A percentile compares a stretch with the other conserved stretches of the same genome.
phyloP scores from a whole-genome alignment of 2,113 vertebrate species.

The Callipepla squamata region DNA sequence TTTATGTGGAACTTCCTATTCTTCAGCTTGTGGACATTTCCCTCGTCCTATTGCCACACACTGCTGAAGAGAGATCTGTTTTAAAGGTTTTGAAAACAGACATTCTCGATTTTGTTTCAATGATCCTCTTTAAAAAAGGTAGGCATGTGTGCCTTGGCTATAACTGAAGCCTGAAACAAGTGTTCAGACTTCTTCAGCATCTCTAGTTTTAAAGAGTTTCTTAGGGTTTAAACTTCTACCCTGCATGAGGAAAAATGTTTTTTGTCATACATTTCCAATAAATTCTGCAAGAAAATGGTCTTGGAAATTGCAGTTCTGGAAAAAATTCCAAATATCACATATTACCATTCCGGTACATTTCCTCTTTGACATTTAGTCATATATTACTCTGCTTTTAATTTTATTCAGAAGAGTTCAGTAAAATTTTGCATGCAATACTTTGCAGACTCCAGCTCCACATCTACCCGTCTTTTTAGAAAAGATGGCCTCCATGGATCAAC shows the following conservation, averaged over 20 bases:
- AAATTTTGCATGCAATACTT: background rate
- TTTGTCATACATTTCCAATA: background rate
- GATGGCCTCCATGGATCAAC: background rate
- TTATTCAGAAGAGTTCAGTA: background rate
- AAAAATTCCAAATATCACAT: background rate
- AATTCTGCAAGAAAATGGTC: background rate
- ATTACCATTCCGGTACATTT: background rate
- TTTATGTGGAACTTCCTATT: too few species aligned
- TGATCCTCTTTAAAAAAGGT: background rate
- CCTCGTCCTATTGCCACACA: too few species aligned
- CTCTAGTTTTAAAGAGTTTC: background rate
- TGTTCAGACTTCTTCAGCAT: background rate
- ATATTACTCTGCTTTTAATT: background rate
- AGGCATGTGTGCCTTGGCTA: background rate
- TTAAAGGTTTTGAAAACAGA: background rate
- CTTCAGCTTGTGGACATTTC: too few species aligned
- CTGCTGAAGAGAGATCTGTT: background rate
- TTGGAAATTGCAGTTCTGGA: background rate
- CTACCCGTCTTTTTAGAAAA: background rate
- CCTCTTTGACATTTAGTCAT: background rate
- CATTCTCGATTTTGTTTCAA: background rate
- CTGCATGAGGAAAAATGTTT: rapidly evolving
- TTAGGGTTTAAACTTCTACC: background rate
- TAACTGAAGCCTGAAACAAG: background rate
- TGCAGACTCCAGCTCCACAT: background rate